Percentiles rank a stretch among this genome's conserved stretches.
Evolutionary conservation across 2,888 invertebrate species (phyloP).

Genomic region (Rotaria socialis): DNA sequence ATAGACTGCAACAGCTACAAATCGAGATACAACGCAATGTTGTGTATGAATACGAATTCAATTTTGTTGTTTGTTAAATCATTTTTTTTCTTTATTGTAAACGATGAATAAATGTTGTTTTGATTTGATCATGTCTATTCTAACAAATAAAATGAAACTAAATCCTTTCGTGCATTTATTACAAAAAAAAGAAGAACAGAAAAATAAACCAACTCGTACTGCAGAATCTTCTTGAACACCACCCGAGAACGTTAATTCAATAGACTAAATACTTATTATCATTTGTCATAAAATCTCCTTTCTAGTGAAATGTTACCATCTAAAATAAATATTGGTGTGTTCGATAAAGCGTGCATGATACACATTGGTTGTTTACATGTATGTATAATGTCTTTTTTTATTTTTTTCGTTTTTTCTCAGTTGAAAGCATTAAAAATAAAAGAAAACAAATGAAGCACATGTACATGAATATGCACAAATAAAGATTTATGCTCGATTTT

Average conservation of each 20-base stretch:
- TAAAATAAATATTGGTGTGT: background rate
- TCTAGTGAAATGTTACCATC: background rate
- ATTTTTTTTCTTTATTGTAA: too few relatives aligned
- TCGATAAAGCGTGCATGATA: background rate
- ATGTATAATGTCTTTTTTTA: background rate
- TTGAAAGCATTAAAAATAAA: background rate
- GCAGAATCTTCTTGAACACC: background rate
- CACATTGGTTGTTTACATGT: background rate
- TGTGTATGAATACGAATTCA: background rate
- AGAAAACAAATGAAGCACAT: background rate
- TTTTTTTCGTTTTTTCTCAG: background rate
- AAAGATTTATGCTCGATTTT: background rate
- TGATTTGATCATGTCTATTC: background rate
- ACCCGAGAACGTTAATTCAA: background rate
- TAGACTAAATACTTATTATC: background rate
- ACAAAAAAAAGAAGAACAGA: background rate
- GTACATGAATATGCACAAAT: background rate
- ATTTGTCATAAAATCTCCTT: background rate
- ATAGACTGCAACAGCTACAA: background rate
- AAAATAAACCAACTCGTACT: background rate
- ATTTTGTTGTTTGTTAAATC: background rate
- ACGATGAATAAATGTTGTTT: background rate
- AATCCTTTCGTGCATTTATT: background rate
- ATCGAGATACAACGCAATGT: background rate
- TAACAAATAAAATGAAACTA: background rate